Evolutionary conservation across 2,113 vertebrate genomes (phyloP).

Genomic region (Peromyscus polionotus): DNA sequence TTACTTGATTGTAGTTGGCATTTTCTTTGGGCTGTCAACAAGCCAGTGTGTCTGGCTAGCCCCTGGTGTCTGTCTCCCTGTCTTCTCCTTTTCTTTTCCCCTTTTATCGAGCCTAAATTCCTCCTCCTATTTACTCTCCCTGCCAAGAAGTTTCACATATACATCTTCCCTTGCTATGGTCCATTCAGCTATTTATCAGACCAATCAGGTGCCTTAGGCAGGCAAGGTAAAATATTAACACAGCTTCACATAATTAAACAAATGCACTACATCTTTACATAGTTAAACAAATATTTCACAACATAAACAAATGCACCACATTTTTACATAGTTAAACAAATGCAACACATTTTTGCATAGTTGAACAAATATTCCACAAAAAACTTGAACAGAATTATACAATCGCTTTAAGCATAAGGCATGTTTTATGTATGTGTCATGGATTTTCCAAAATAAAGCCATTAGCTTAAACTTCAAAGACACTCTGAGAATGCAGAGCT

Average conservation of each 20-base stretch:
- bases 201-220: background rate
- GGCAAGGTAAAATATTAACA: background rate
- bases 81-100: background rate
- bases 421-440: slow-evolving; percentile 16
- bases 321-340: background rate
- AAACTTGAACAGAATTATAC: background rate
- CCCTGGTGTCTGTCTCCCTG: background rate
- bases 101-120: background rate
- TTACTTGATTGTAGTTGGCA: background rate
- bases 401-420: background rate
- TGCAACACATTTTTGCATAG: background rate
- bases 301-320: background rate
- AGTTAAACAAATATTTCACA: background rate
- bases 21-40: background rate
- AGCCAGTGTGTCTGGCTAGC: background rate
- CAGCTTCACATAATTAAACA: background rate
- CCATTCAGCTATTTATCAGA: background rate
- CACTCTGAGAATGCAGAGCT: slow-evolving; percentile 37
- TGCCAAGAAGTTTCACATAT: background rate
- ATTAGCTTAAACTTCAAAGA: background rate
- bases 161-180: background rate
- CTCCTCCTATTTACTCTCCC: background rate
- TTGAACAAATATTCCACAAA: background rate
- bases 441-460: background rate
- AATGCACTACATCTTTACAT: background rate